These are phyloP conservation scores for Potamilus streckersoni DNA, from an alignment of 1,140 invertebrate species.

Conservation along the genomic window DNA sequence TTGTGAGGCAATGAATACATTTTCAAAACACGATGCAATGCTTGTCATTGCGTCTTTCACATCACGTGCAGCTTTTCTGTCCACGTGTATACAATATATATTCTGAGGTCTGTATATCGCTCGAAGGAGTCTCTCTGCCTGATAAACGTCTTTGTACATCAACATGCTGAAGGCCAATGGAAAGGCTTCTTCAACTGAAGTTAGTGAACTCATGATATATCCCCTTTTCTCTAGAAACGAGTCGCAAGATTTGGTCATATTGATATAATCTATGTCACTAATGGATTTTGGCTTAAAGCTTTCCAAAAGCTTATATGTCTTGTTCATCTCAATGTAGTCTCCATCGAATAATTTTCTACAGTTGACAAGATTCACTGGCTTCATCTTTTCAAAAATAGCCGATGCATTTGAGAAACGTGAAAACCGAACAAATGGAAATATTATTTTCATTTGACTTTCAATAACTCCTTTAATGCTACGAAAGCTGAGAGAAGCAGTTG, in stretches of 20 bases:
- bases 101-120: slow-evolving; percentile 44
- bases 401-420: too few relatives aligned
- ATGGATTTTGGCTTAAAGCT: neutral
- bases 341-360: neutral
- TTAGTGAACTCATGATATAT: slow-evolving; percentile 27
- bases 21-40: slow-evolving; percentile 20
- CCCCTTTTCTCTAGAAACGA: slow-evolving; percentile 2
- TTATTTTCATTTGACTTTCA: too few relatives aligned
- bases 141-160: slow-evolving; percentile 55
- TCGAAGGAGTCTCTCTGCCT: slow-evolving; percentile 57
- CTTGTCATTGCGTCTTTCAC: slow-evolving; percentile 8
- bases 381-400: too few relatives aligned
- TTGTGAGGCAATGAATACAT: slow-evolving; percentile 35
- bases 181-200: slow-evolving; percentile 19
- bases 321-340: neutral
- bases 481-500: too few relatives aligned
- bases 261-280: neutral
- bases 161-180: slow-evolving; percentile 48
- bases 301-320: neutral
- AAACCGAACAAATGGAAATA: too few relatives aligned
- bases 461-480: too few relatives aligned
- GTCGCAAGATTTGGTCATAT: neutral
- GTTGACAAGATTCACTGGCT: neutral
- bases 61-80: slow-evolving; percentile 38
- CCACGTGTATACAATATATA: slow-evolving; percentile 58